These are phyloP conservation scores for Oreochromis tanganicae DNA, from an alignment of 2,113 vertebrate genomes.

Conservation along the genomic window DNA sequence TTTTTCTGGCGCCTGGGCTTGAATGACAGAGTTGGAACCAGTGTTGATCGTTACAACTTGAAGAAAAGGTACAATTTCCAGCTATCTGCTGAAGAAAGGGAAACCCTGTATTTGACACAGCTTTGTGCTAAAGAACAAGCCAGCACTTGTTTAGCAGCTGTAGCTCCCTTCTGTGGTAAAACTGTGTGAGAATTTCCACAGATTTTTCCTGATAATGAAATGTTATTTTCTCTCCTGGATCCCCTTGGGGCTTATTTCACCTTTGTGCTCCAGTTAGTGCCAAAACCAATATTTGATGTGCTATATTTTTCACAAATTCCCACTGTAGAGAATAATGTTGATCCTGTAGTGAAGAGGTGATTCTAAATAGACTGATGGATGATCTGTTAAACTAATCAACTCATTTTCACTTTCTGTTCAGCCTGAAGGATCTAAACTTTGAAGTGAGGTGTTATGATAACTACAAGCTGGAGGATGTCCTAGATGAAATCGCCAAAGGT, in stretches of 20 bases:
- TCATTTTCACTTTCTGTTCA: conserved; percentile 21
- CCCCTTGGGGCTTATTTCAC: not conserved
- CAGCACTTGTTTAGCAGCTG: not conserved
- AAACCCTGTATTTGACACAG: not conserved
- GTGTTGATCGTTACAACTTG: conserved; percentile 77
- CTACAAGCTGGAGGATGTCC: conserved; percentile 70
- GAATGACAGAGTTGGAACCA: conserved; percentile 74
- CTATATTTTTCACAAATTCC: not conserved
- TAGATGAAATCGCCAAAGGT: conserved; percentile 75
- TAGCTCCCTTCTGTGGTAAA: not conserved
- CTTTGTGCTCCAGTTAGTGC: not conserved
- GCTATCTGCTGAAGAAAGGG: not conserved
- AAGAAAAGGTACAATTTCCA: conserved; percentile 66
- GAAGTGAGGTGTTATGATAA: conserved; percentile 80
- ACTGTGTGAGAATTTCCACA: not conserved
- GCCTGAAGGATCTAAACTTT: conserved; percentile 80
- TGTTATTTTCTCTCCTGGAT: not conserved
- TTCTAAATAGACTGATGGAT: not conserved
- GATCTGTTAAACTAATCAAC: not conserved
- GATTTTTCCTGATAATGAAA: not conserved
- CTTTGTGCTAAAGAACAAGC: not conserved
- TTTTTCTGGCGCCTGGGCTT: conserved; percentile 81
- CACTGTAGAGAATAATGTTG: not conserved
- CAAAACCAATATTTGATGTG: not conserved
- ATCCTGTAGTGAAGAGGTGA: not conserved